Evolutionary conservation across 1,140 invertebrate species (phyloP).

Genomic region (Cryptotermes secundus): DNA sequence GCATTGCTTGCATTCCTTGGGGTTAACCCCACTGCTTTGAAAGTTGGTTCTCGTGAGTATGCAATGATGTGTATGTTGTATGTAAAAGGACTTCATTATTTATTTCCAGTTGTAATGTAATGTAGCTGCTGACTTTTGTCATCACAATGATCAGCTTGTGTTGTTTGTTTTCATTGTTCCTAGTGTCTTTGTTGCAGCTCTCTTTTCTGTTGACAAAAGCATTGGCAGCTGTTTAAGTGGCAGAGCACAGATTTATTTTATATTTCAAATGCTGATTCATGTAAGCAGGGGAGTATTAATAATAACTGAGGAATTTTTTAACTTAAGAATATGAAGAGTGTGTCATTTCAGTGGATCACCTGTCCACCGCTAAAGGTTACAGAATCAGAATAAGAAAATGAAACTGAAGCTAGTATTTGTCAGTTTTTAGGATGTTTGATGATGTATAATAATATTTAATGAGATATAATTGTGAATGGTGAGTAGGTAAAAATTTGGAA

Average conservation of each 20-base stretch:
- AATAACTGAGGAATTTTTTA: too few species aligned
- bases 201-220: not conserved
- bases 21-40: slow-evolving; percentile 13
- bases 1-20: slow-evolving; percentile 9
- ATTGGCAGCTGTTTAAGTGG: not conserved
- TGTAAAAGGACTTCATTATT: not conserved
- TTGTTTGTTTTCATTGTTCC: not conserved
- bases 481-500: too few species aligned
- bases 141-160: not conserved
- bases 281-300: too few species aligned
- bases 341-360: too few species aligned
- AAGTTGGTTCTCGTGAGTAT: slow-evolving; percentile 34
- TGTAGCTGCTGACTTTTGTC: too few species aligned
- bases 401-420: not conserved
- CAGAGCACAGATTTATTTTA: not conserved
- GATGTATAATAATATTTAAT: too few species aligned
- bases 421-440: too few species aligned
- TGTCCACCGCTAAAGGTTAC: not conserved
- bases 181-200: not conserved
- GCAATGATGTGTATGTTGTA: not conserved
- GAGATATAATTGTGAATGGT: too few species aligned
- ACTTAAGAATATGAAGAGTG: too few species aligned
- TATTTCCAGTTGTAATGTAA: not conserved
- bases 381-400: not conserved
- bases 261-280: not conserved